These are phyloP conservation scores for Panzeria rudis DNA, from an alignment of 2,888 invertebrate species.

Conservation along the genomic window DNA sequence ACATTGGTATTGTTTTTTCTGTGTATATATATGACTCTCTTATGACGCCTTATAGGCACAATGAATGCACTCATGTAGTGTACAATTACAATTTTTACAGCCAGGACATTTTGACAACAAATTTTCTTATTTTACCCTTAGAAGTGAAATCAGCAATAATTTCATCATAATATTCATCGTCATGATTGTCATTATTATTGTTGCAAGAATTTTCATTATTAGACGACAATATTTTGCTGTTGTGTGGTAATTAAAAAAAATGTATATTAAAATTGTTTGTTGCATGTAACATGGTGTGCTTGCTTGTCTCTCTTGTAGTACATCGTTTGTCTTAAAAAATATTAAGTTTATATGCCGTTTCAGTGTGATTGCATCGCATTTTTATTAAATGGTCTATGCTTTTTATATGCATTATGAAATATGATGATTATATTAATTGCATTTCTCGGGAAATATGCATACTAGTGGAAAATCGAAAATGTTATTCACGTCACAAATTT, in stretches of 20 bases:
- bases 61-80: slow-evolving; percentile 1
- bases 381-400: slow-evolving; percentile 74
- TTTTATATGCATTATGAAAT: slow-evolving; percentile 78
- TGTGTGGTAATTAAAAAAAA: slow-evolving; percentile 55
- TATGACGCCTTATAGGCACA: too few relatives aligned
- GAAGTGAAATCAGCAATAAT: slow-evolving; percentile 20
- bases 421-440: slow-evolving; percentile 78
- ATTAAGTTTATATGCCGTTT: slow-evolving; percentile 69
- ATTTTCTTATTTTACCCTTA: slow-evolving; percentile 5
- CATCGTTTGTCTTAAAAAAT: slow-evolving; percentile 43
- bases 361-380: slow-evolving; percentile 71
- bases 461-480: slow-evolving; percentile 83
- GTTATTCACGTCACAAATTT: slow-evolving; percentile 38
- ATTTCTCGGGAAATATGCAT: slow-evolving; percentile 83
- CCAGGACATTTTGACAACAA: neutral
- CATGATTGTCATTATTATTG: slow-evolving; percentile 52
- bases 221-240: slow-evolving; percentile 59
- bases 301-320: neutral
- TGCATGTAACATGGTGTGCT: neutral
- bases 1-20: too few relatives aligned
- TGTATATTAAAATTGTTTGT: slow-evolving; percentile 4
- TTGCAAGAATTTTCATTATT: slow-evolving; percentile 52
- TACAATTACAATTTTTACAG: neutral
- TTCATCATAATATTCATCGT: slow-evolving; percentile 34
- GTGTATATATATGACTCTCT: too few relatives aligned